Percentiles rank a stretch among this genome's conserved stretches.
phyloP scores from a whole-genome alignment of 2,113 vertebrate genomes.

The Gila orcuttii region DNA sequence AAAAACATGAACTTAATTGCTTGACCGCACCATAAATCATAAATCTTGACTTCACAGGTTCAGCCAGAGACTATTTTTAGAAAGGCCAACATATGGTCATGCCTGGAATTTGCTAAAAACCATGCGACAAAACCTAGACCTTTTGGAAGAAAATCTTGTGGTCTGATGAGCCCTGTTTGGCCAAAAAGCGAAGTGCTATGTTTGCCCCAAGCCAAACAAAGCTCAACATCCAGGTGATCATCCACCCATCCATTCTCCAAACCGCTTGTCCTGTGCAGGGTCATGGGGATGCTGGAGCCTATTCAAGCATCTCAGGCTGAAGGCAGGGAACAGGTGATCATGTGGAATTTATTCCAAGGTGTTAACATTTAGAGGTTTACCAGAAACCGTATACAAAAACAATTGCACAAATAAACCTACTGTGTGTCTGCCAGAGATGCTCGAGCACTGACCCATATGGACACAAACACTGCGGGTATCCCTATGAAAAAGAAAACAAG shows the following conservation, averaged over 20 bases:
- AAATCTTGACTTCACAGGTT: not conserved
- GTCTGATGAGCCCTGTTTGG: not conserved
- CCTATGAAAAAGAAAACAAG: constrained; percentile 65
- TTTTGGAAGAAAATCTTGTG: constrained; percentile 23
- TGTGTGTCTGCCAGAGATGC: constrained; percentile 82
- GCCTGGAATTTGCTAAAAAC: not conserved
- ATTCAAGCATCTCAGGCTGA: not conserved
- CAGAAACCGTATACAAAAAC: not conserved
- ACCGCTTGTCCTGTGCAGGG: not conserved
- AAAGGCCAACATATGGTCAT: not conserved
- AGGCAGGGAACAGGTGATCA: not conserved
- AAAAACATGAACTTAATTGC: not conserved
- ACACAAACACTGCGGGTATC: constrained; percentile 83
- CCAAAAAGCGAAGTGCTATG: not conserved
- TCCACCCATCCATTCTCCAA: constrained; percentile 1
- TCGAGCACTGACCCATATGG: constrained; percentile 81
- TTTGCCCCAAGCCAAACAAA: constrained; percentile 6
- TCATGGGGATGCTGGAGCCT: not conserved
- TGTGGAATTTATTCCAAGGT: not conserved
- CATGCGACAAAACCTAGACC: not conserved
- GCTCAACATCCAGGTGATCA: not conserved
- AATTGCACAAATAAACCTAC: constrained; percentile 67
- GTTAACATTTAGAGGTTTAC: not conserved
- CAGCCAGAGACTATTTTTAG: not conserved
- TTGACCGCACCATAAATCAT: not conserved